Percentiles rank a stretch among this genome's conserved stretches.
Evolutionary conservation across 2,797 vertebrate species (phyloP).

Genomic region (Syndactyla subalaris): DNA sequence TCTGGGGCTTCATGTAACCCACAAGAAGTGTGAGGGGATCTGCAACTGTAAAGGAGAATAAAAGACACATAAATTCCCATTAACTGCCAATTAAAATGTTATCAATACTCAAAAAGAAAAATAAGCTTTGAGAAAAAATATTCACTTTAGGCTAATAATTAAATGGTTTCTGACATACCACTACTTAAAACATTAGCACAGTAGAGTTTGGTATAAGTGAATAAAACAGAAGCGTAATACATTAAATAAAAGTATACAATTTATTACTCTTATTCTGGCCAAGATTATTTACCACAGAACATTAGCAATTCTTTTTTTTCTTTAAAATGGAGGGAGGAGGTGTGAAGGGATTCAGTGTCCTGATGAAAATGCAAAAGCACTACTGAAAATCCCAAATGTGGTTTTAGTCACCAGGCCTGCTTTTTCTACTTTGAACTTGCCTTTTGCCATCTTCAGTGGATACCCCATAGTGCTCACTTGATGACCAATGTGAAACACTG

Average conservation of each 20-base stretch:
- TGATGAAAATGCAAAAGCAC: neutral
- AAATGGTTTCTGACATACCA: neutral
- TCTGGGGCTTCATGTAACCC: neutral
- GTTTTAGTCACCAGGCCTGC: neutral
- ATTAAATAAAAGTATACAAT: neutral
- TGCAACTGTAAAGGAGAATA: neutral
- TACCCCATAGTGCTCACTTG: neutral
- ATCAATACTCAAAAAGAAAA: neutral
- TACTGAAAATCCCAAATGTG: neutral
- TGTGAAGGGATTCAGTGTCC: neutral
- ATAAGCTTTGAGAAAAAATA: neutral
- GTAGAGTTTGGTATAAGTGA: neutral
- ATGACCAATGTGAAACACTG: neutral
- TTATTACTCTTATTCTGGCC: neutral
- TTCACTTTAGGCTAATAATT: neutral
- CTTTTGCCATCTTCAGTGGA: neutral
- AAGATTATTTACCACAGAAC: neutral
- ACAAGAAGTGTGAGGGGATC: neutral
- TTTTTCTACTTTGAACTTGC: neutral
- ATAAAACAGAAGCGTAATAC: neutral
- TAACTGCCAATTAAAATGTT: neutral
- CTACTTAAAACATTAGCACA: neutral
- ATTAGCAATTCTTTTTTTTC: neutral
- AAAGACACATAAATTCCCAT: neutral
- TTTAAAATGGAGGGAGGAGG: neutral